These are phyloP conservation scores for Cynopterus brachyotis DNA, from an alignment of 2,113 vertebrate genomes.

Conservation along the genomic window DNA sequence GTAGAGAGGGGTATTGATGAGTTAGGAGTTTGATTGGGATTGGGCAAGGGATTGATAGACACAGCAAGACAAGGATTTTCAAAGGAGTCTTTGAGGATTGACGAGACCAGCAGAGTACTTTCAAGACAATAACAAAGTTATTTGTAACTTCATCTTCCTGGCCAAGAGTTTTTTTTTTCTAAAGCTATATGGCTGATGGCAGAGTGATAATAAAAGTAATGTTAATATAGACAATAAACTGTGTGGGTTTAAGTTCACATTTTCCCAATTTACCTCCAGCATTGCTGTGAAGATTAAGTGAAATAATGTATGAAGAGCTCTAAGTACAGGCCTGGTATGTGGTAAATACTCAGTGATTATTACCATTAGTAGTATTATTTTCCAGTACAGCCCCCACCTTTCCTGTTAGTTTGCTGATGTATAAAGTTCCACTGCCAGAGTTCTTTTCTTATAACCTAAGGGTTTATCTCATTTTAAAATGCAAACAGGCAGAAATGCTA, in stretches of 20 bases:
- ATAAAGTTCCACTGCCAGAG: not conserved
- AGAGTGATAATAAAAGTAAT: not conserved
- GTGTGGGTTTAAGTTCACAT: not conserved
- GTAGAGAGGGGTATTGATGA: not conserved
- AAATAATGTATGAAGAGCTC: not conserved
- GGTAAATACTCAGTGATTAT: not conserved
- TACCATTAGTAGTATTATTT: not conserved
- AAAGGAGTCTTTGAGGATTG: not conserved
- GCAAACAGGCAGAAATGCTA: not conserved
- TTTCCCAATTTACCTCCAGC: not conserved
- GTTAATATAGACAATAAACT: not conserved
- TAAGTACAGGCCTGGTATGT: not conserved
- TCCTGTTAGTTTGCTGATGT: not conserved
- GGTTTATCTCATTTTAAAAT: not conserved
- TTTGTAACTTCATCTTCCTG: not conserved
- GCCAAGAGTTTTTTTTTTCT: not conserved
- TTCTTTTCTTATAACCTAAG: not conserved
- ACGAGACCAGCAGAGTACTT: not conserved
- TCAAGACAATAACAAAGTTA: not conserved
- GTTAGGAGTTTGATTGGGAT: not conserved
- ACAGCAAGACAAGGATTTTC: not conserved
- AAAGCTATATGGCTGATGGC: not conserved
- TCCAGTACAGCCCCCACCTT: not conserved
- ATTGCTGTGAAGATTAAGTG: not conserved
- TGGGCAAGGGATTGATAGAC: not conserved